These are phyloP conservation scores for Steinernema feltiae DNA, from an alignment of 1,140 invertebrate species.

Conservation along the genomic window DNA sequence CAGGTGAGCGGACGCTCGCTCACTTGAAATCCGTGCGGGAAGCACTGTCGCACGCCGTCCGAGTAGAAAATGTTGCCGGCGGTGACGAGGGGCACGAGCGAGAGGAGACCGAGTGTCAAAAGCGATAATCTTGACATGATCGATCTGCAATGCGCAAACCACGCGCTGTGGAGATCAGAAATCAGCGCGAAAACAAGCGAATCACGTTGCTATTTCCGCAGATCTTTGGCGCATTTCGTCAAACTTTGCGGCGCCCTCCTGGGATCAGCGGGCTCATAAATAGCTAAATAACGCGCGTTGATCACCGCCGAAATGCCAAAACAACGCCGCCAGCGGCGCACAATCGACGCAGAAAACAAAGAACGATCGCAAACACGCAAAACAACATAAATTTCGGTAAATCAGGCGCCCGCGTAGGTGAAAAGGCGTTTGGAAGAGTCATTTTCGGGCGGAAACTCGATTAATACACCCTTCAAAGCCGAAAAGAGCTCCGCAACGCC, in stretches of 20 bases:
- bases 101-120: not conserved
- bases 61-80: conserved; percentile 5
- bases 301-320: not conserved
- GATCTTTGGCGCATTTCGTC: not conserved
- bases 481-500: no score
- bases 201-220: not conserved
- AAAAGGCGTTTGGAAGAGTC: no score
- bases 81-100: not conserved
- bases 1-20: conserved; percentile 7
- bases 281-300: no score
- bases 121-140: conserved; percentile 9
- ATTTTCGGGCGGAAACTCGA: no score
- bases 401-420: not conserved
- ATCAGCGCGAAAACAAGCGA: not conserved
- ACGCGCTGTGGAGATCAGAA: not conserved
- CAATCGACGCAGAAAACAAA: not conserved
- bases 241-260: no score
- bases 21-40: conserved; percentile 7
- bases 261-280: no score
- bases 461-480: no score
- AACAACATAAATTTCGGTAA: not conserved
- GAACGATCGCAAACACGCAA: not conserved
- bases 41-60: not conserved
- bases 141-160: not conserved
- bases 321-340: not conserved